These are phyloP conservation scores for Syritta pipiens DNA, from an alignment of 2,888 invertebrate species.

Conservation along the genomic window DNA sequence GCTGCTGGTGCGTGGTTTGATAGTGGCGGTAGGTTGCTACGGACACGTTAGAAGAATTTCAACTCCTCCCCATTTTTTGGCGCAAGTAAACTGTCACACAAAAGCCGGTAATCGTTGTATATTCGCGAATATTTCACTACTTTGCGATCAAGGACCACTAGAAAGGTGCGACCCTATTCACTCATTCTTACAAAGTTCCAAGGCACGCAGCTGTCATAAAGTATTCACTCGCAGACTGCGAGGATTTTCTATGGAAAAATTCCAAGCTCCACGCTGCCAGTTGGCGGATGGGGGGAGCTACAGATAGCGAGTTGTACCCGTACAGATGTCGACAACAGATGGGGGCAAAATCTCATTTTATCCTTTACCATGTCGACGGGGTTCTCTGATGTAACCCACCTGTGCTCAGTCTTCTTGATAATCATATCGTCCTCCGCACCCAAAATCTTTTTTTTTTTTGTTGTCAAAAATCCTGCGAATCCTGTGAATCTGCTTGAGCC, in stretches of 20 bases:
- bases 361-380: neutral
- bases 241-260: slow-evolving; percentile 9
- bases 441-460: neutral
- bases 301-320: slow-evolving; percentile 3
- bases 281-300: neutral
- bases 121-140: neutral
- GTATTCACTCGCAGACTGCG: neutral
- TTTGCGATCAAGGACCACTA: neutral
- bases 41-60: no score
- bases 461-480: neutral
- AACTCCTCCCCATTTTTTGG: no score
- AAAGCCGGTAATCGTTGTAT: neutral
- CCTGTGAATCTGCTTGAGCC: neutral
- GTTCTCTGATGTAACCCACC: neutral
- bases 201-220: neutral
- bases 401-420: slow-evolving; percentile 9
- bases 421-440: no score
- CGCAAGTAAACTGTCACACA: neutral
- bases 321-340: slow-evolving; percentile 16
- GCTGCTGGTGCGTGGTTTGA: no score
- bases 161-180: neutral
- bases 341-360: slow-evolving; percentile 23
- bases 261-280: neutral
- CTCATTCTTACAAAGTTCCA: neutral
- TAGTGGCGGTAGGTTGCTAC: no score